Evolutionary conservation across 2,113 vertebrate species (phyloP).

Genomic region (Lagopus muta): DNA sequence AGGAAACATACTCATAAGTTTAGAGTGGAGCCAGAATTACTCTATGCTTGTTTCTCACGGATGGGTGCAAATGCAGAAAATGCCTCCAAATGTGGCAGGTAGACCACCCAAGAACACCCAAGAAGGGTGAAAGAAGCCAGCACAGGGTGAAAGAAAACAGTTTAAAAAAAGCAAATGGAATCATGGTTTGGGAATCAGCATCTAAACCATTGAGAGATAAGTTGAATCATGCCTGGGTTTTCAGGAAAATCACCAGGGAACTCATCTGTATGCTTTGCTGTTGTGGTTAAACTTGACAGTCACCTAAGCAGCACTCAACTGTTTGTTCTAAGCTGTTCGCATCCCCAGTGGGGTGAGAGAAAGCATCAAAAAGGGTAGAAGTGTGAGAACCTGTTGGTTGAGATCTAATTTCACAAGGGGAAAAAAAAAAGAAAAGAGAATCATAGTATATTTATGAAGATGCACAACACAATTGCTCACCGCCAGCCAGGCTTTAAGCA

Average conservation of each 20-base stretch:
- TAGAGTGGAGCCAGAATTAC: neutral
- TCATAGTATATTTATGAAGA: too few species aligned
- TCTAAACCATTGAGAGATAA: neutral
- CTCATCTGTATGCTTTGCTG: accelerated
- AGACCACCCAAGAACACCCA: neutral
- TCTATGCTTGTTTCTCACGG: neutral
- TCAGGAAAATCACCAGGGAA: neutral
- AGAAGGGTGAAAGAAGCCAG: neutral
- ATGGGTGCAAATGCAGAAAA: neutral
- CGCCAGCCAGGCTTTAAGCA: neutral
- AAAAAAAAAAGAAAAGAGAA: neutral
- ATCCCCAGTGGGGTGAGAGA: neutral
- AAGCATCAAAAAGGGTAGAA: neutral
- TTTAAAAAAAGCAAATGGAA: neutral
- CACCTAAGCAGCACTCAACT: neutral
- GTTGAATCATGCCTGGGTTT: neutral
- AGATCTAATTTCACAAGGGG: neutral
- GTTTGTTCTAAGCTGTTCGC: neutral
- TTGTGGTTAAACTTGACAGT: neutral
- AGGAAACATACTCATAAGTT: neutral
- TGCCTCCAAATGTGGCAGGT: neutral
- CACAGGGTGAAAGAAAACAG: neutral
- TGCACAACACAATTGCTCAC: neutral
- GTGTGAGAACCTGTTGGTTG: neutral
- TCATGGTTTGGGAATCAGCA: neutral